Evolutionary conservation across 2,888 invertebrate genomes (phyloP).

Genomic region (Gnatocerus cornutus): DNA sequence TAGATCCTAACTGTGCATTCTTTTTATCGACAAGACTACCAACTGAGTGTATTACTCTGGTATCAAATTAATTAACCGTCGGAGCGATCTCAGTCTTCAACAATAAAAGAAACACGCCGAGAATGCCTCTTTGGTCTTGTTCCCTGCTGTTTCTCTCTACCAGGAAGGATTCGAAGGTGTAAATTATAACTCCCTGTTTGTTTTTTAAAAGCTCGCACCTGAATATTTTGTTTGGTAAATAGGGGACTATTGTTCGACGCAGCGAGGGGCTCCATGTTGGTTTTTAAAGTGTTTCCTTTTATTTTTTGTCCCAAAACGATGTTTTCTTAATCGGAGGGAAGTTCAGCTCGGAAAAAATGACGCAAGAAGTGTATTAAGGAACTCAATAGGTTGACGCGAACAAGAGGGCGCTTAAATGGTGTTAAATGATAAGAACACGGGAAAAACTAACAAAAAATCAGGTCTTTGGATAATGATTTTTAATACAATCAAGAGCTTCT

Average conservation of each 20-base stretch:
- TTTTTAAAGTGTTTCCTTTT: slow-evolving; percentile 53
- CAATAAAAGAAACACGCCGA: slow-evolving; percentile 43
- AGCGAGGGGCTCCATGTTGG: slow-evolving; percentile 54
- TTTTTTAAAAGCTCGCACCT: slow-evolving; percentile 62
- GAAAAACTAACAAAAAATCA: no score
- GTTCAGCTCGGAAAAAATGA: not conserved
- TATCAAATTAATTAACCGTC: slow-evolving; percentile 44
- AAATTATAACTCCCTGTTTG: slow-evolving; percentile 63
- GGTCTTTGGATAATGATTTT: no score
- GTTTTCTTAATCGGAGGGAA: slow-evolving; percentile 12
- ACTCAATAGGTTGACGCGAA: no score
- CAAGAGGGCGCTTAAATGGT: no score
- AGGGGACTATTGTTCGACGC: slow-evolving; percentile 61
- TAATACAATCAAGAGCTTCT: no score
- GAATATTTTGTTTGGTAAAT: slow-evolving; percentile 63
- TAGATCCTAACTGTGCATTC: slow-evolving; percentile 54
- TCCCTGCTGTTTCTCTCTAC: slow-evolving; percentile 55
- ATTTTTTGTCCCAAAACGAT: slow-evolving; percentile 22
- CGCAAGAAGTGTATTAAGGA: no score
- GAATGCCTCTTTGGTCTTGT: slow-evolving; percentile 42
- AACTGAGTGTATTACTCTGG: slow-evolving; percentile 28
- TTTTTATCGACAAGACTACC: slow-evolving; percentile 46
- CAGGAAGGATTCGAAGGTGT: slow-evolving; percentile 62
- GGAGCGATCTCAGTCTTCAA: slow-evolving; percentile 10
- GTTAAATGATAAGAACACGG: no score